Conservation (phyloP, 2,113 vertebrate genomes). For the Psittacara wagleri region DNA sequence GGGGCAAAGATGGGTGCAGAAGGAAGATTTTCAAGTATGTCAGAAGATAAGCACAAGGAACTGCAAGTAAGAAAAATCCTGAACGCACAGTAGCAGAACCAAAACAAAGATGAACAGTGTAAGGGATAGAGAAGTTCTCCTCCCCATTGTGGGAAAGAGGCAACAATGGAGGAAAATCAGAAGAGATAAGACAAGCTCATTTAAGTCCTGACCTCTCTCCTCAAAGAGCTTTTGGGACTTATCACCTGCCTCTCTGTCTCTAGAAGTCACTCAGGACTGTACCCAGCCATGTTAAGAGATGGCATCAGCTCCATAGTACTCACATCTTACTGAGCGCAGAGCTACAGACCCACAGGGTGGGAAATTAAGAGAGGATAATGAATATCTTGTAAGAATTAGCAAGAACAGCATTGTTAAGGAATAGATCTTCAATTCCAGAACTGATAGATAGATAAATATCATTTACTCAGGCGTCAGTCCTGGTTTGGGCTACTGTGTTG, state of each 20-base stretch:
- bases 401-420: not conserved
- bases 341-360: not conserved
- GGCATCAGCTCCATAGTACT: not conserved
- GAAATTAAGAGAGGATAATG: not conserved
- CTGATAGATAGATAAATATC: not conserved
- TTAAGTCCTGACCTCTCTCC: not conserved
- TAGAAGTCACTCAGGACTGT: not conserved
- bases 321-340: not conserved
- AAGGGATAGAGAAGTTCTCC: not conserved
- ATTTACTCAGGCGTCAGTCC: accelerated
- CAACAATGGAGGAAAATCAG: not conserved
- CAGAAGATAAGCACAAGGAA: not conserved
- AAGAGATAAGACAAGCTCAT: not conserved
- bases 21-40: not conserved
- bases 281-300: not conserved
- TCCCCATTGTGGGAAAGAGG: not conserved
- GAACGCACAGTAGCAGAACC: not conserved
- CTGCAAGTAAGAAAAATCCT: not conserved
- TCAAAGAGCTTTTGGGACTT: not conserved
- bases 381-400: not conserved
- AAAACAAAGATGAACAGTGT: not conserved
- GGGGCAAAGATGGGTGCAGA: not conserved
- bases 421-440: not conserved
- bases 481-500: not conserved
- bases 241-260: not conserved